Base-by-base conservation (phyloP, 2,113 vertebrate species). In the Myrmecobius fasciatus region DNA sequence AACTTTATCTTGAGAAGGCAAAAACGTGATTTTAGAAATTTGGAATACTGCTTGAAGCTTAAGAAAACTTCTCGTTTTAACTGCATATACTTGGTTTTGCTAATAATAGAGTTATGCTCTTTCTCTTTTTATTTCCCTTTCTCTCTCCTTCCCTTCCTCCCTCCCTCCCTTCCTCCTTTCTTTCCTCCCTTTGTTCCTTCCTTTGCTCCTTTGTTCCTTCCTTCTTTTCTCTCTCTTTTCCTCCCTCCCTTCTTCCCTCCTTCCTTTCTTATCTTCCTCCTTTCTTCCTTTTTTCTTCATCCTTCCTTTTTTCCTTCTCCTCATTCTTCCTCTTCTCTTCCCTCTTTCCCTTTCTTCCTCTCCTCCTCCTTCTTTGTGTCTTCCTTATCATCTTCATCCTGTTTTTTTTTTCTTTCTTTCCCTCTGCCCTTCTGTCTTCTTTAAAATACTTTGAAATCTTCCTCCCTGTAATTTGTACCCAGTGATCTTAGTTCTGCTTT, bases 81-180 rank as follows among this genome's bases (percentile, higher is more conserved):
- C 17, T 75, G 14, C 4, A n/a, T n/a, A 75, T 75, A 4, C 14
- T n/a, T 20, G 36, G 17, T 75, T 75, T 75, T n/a, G 36, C 67
- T 75, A 36, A 75, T 75, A 75, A n/a, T n/a, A n/a, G n/a, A n/a
- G 1, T 83, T 43, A 43, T 43, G 1, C n/a, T 83, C 17, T 75
- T 54, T 53, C 22, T 1, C 52, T 53, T 22, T 4, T 1, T 53
- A 14, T 4, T 17, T 53, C 20, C 52, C 52, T 20, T 20, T 3
- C 52, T 53, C 1, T 14, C 60, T 1, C 3, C 2, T 36, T 12
- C 4, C 0, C 36, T 17, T 0, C 17, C 31, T 14, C 3, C 2
- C 31, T 5, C 2, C 6, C 36, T 4, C 1, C 5, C 14, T 12
- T 2, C 7, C 36, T 12, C 1, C 1, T 17, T 17, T 17, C 6